Percentiles rank a stretch among this genome's conserved stretches.
phyloP scores from a whole-genome alignment of 64 coral and sea anemone genomes.

The Trachythela sp. region DNA sequence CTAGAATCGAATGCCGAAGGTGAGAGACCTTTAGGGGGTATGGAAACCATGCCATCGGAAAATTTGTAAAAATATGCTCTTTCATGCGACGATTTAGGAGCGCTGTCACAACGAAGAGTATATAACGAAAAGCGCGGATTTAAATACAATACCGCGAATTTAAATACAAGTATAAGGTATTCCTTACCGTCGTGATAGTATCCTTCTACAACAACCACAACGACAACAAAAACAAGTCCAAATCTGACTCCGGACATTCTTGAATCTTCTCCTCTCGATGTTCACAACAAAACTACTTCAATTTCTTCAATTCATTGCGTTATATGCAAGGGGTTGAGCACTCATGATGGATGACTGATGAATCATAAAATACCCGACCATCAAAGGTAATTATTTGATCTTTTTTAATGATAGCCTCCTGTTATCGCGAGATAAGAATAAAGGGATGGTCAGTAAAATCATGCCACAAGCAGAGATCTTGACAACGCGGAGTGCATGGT shows the following conservation, averaged over 20 bases:
- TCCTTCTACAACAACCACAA: neutral
- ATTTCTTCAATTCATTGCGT: neutral
- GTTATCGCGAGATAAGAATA: slow-evolving; percentile 2
- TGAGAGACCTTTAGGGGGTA: too few relatives aligned
- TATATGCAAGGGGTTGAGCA: neutral
- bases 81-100: too few relatives aligned
- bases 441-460: neutral
- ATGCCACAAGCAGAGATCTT: neutral
- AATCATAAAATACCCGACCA: neutral
- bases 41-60: too few relatives aligned
- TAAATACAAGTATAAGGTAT: too few relatives aligned
- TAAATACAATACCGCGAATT: too few relatives aligned
- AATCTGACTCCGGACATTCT: neutral
- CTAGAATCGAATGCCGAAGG: too few relatives aligned
- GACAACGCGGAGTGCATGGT: neutral
- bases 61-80: too few relatives aligned
- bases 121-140: too few relatives aligned
- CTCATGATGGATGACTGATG: neutral
- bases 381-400: neutral
- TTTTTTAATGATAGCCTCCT: neutral
- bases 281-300: neutral
- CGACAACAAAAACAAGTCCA: neutral
- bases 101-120: too few relatives aligned
- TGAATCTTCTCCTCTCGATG: neutral
- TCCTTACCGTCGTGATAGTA: neutral